phyloP scores from a whole-genome alignment of 2,888 invertebrate species.

The Ligdia adustata region DNA sequence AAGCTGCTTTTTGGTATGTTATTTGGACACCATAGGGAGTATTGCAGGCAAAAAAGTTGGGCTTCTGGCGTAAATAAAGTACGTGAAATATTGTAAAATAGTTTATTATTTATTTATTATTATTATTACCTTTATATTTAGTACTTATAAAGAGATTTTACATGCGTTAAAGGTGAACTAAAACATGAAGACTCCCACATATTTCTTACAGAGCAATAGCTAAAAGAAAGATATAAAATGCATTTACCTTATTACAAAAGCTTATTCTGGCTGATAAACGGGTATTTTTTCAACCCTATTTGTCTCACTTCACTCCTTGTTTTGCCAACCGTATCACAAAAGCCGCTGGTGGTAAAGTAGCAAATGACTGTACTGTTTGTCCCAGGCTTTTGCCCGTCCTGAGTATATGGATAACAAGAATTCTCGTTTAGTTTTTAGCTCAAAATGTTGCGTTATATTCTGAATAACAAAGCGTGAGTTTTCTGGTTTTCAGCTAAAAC shows the following conservation, averaged over 20 bases:
- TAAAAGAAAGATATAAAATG: not conserved
- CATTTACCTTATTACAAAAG: not conserved
- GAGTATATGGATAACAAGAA: conserved; percentile 28
- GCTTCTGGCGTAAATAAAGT: no score
- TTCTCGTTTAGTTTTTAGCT: conserved; percentile 25
- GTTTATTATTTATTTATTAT: no score
- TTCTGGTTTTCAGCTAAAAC: conserved; percentile 10
- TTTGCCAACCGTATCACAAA: conserved; percentile 40
- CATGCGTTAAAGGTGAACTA: no score
- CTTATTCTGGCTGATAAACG: not conserved
- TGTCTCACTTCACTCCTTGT: conserved; percentile 46
- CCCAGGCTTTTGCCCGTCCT: conserved; percentile 40
- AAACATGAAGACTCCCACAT: no score
- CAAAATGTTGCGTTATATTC: conserved; percentile 24
- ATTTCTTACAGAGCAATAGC: no score
- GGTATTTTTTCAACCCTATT: conserved; percentile 38
- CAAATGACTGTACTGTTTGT: conserved; percentile 63
- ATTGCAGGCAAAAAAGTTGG: no score
- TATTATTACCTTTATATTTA: no score
- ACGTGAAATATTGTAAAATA: no score
- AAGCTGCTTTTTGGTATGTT: no score
- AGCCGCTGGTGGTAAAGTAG: conserved; percentile 47
- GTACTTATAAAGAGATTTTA: no score
- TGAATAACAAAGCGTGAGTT: conserved; percentile 29
- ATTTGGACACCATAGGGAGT: no score